phyloP scores from a whole-genome alignment of 2,797 vertebrate genomes.

The Dipus sagitta region DNA sequence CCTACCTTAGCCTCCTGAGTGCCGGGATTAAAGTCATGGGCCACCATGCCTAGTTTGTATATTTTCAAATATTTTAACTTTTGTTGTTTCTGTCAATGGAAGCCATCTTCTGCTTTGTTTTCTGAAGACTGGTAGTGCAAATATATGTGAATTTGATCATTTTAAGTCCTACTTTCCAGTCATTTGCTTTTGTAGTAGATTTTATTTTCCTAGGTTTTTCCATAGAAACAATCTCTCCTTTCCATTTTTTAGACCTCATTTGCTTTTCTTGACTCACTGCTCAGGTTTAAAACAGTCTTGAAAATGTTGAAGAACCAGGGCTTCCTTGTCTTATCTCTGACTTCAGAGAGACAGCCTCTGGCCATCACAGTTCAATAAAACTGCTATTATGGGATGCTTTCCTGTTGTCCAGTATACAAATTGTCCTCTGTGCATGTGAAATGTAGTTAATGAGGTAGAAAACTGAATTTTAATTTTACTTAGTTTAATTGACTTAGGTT shows the following conservation, averaged over 20 bases:
- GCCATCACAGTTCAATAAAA: background rate
- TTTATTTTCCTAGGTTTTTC: conserved; percentile 31
- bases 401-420: background rate
- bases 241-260: background rate
- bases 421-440: background rate
- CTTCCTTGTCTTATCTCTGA: background rate
- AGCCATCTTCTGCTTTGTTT: background rate
- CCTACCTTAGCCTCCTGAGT: no score
- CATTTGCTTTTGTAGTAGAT: background rate
- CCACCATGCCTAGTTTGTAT: background rate
- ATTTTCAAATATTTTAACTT: conserved; percentile 19
- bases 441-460: background rate
- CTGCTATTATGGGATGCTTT: background rate
- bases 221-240: background rate
- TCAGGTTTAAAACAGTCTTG: background rate
- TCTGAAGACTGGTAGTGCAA: background rate
- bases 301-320: background rate
- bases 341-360: background rate
- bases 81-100: conserved; percentile 32
- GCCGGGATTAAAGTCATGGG: no score
- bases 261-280: background rate
- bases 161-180: background rate
- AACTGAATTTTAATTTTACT: background rate
- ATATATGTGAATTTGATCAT: conserved; percentile 6
- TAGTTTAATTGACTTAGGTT: background rate